Base-by-base conservation (phyloP, 2,888 invertebrate genomes). In the Gonocerus acuteangulatus region DNA sequence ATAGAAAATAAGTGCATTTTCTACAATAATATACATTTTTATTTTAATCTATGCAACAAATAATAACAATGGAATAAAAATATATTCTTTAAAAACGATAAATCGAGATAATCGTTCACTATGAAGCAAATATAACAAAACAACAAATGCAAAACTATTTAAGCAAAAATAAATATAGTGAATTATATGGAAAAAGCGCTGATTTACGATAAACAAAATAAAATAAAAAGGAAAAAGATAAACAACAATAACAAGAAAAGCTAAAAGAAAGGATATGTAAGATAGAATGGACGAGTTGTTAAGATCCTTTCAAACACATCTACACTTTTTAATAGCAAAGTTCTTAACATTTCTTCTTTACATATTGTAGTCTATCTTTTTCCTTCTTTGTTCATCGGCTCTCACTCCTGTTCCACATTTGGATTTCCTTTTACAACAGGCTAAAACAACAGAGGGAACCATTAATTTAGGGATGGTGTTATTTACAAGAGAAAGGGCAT, bases 321-420 rank as follows among this genome's bases (percentile, higher is more conserved):
- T 9, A 6, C 27, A 6, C 27, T 27, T 9, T 27, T 27, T 27
- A 27, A n/a, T 9, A 27, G 9, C 27, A 27, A 6, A 27, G 27
- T 27, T 27, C 27, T 27, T 6, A 9, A 27, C 27, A 27, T 9
- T 27, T 54, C 54, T 54, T 54, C 54, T 54, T 54, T 54, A 54
- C 18, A 54, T 54, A 39, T 54, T 54, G 54, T 34, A 54, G 54
- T 54, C 54, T 54, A 54, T 54, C 54, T 54, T 54, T 54, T 54
- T 54, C 54, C 54, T 54, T 54, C 54, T 54, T 54, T 54, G 54
- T 21, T 54, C 54, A 22, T 54, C 54, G 22, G 54, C 54, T 23
- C 54, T 54, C n/a, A 42, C 54, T 18, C 39, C 42, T 34, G 54
- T 36, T 42, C 39, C 39, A 15, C 54, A 54, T 54, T 54, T 54